Percentiles rank a stretch among this genome's conserved stretches.
Conservation (phyloP, 2,797 vertebrate species). For the Craterocephalus amniculus region DNA sequence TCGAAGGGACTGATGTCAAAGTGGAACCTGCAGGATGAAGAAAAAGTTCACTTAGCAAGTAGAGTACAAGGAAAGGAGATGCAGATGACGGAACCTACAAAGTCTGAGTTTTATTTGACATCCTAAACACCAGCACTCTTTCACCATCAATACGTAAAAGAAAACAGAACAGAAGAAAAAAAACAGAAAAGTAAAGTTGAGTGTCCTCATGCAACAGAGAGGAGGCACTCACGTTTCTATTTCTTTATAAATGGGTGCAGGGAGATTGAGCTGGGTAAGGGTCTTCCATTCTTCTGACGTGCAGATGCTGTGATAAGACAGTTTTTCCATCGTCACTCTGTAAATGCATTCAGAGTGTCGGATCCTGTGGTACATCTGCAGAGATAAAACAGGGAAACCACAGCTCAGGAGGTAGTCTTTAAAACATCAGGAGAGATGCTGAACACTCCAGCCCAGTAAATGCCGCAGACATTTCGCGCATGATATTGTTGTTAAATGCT, state of each 20-base stretch:
- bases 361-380: constrained; percentile 98
- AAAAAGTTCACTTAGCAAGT: constrained; percentile 41
- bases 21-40: constrained; percentile 86
- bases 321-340: constrained; percentile 98
- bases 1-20: constrained; percentile 97
- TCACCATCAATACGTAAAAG: no score
- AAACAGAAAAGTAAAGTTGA: no score
- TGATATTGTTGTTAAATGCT: constrained; percentile 30
- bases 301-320: constrained; percentile 98
- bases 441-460: constrained; percentile 32
- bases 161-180: no score
- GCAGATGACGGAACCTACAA: background rate
- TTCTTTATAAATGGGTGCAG: constrained; percentile 92
- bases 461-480: constrained; percentile 15
- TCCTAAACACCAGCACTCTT: constrained; percentile 15
- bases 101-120: constrained; percentile 13
- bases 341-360: constrained; percentile 99
- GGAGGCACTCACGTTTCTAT: constrained; percentile 88
- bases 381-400: constrained; percentile 25
- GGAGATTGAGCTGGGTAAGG: constrained; percentile 90
- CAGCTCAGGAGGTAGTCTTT: constrained; percentile 34
- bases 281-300: constrained; percentile 97
- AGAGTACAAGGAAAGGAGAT: constrained; percentile 18
- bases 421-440: constrained; percentile 24
- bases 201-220: background rate